phyloP scores from a whole-genome alignment of 2,797 vertebrate genomes.

The Eupleurogrammus muticus region DNA sequence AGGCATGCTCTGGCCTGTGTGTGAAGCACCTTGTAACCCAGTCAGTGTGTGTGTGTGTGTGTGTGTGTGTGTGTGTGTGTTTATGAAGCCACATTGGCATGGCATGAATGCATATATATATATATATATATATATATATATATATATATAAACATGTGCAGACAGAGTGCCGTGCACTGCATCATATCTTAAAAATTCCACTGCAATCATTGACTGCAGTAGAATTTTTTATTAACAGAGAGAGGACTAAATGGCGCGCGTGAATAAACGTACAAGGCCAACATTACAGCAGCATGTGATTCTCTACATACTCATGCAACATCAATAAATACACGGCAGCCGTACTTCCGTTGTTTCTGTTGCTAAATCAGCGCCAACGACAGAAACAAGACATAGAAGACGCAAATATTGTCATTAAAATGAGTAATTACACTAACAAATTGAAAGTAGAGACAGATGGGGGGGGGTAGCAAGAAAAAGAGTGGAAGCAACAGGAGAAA shows the following conservation, averaged over 20 bases:
- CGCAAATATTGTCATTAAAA: not conserved
- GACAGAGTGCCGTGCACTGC: too few species aligned
- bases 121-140: too few species aligned
- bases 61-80: constrained; percentile 3
- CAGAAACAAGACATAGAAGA: not conserved
- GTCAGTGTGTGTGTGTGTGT: constrained; percentile 23
- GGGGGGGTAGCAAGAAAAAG: not conserved
- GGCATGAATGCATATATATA: constrained; percentile 27
- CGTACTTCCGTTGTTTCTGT: not conserved
- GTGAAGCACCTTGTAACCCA: constrained; percentile 8
- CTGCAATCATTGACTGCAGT: constrained; percentile 9
- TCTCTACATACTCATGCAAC: not conserved
- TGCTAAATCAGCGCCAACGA: not conserved
- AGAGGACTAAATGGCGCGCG: constrained; percentile 22
- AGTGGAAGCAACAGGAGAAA: not conserved
- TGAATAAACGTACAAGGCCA: constrained; percentile 33
- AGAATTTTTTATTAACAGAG: constrained; percentile 35
- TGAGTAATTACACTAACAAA: not conserved
- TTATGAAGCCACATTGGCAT: constrained; percentile 9
- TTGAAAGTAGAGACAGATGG: not conserved
- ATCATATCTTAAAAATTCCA: too few species aligned
- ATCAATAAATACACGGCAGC: not conserved
- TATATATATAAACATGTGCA: too few species aligned
- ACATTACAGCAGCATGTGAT: constrained; percentile 29
- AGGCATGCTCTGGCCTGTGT: constrained; percentile 4